Evolutionary conservation across 2,113 vertebrate species (phyloP).

Genomic region (Crotalus viridis): DNA sequence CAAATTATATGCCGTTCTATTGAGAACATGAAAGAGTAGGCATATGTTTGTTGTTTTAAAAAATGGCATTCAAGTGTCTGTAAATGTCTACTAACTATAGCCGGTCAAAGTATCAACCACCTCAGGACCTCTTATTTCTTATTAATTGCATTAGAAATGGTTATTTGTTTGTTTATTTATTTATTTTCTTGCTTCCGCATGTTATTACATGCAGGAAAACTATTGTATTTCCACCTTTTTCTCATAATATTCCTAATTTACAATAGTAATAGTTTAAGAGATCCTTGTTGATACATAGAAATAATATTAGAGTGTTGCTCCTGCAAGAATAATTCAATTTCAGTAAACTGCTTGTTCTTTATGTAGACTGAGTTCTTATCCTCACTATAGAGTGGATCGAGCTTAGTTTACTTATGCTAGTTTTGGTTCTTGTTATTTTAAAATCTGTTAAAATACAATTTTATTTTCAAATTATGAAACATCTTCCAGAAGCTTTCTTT

Average conservation of each 20-base stretch:
- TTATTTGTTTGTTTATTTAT: background rate
- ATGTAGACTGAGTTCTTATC: background rate
- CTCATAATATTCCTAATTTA: background rate
- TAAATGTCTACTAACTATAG: background rate
- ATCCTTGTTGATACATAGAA: background rate
- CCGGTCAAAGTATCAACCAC: conserved; percentile 16
- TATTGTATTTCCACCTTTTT: background rate
- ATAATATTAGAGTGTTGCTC: background rate
- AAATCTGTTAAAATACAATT: background rate
- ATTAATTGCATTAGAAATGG: background rate
- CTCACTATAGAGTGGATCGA: background rate
- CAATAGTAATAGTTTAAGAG: background rate
- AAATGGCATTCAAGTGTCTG: background rate
- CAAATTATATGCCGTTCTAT: background rate
- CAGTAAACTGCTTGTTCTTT: background rate
- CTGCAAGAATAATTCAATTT: background rate
- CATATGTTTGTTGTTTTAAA: background rate
- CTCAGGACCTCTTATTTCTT: background rate
- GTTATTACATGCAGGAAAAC: background rate
- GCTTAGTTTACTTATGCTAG: background rate
- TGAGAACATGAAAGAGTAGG: background rate
- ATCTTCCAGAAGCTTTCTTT: background rate
- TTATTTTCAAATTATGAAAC: background rate
- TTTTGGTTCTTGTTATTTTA: background rate
- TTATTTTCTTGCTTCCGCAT: background rate